Base-by-base conservation (phyloP, 2,888 invertebrate species). In the Protodeltote pygarga region DNA sequence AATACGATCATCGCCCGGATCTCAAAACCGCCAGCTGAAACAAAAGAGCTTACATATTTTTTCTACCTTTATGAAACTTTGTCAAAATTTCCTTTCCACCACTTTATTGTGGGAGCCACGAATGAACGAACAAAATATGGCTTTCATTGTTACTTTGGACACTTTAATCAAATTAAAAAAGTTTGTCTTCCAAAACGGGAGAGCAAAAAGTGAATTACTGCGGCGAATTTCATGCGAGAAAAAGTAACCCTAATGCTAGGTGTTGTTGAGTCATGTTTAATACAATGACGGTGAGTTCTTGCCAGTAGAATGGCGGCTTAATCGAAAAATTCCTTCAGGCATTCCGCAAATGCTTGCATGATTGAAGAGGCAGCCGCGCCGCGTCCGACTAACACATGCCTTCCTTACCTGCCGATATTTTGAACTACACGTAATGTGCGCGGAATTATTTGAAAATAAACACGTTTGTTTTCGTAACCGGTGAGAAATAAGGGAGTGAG, bases 241-340 rank as follows among this genome's bases (percentile, higher is more conserved):
- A 48, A 59, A 54, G 49, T 45, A 45, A 45, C 39, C 27, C 42
- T 31, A 25, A 45, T 29, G 44, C 33, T 55, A 65, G 64, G 64
- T 70, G 71, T 66, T 70, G 78, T 71, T 63, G 68, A 73, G 72
- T 75, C 70, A 77, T 75, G 74, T 71, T 69, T 71, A 68, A 68
- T 71, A 76, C 64, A 75, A 71, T 66, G 73, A 65, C 66, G 67
- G 57, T 31, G 60, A 61, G 63, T 59, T 59, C 62, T 61, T 57
- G 60, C 49, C 53, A 57, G 55, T 31, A 28, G 61, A 62, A 45
- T 52, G 64, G 64, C 57, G 50, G 74, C 75, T 80, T 81, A 82
- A 81, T 81, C 73, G 77, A 82, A 79, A 81, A 80, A 83, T 82
- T 80, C 81, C 73, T 72, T 46, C 50, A 71, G 52, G 40, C 69